Conservation (phyloP, 2,113 vertebrate genomes). For the Mirza zaza region DNA sequence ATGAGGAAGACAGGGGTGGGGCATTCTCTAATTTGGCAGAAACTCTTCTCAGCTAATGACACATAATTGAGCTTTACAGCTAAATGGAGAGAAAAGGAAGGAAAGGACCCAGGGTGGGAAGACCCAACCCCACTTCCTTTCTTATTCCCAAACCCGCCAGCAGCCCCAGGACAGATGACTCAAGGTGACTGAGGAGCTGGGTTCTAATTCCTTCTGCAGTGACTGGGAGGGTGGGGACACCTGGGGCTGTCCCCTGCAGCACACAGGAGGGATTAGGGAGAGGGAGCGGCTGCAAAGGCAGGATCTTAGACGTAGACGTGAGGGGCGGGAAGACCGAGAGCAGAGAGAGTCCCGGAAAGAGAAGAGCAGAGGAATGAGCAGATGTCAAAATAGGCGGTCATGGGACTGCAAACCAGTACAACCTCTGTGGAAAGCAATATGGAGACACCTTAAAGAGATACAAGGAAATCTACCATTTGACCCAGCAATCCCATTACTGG, state of each 20-base stretch:
- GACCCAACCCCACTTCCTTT: neutral
- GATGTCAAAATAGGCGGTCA: no score
- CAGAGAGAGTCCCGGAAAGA: neutral
- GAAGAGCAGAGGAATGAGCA: neutral
- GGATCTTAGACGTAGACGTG: neutral
- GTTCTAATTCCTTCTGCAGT: constrained; percentile 46
- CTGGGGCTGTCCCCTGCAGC: neutral
- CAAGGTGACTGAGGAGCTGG: neutral
- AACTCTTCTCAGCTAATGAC: neutral
- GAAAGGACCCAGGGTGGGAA: neutral
- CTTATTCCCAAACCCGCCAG: neutral
- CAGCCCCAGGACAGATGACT: neutral
- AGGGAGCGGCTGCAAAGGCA: neutral
- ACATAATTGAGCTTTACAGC: constrained; percentile 4
- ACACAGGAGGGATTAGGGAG: neutral
- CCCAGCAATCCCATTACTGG: no score
- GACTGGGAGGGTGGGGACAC: neutral
- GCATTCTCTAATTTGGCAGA: neutral
- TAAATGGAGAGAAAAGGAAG: neutral
- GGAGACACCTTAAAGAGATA: no score
- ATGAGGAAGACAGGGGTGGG: constrained; percentile 42
- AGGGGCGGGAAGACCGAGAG: neutral
- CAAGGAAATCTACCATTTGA: no score
- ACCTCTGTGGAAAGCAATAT: no score
- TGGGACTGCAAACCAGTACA: no score